Conservation (phyloP, 2,113 vertebrate species). For the Oryzias curvinotus region DNA sequence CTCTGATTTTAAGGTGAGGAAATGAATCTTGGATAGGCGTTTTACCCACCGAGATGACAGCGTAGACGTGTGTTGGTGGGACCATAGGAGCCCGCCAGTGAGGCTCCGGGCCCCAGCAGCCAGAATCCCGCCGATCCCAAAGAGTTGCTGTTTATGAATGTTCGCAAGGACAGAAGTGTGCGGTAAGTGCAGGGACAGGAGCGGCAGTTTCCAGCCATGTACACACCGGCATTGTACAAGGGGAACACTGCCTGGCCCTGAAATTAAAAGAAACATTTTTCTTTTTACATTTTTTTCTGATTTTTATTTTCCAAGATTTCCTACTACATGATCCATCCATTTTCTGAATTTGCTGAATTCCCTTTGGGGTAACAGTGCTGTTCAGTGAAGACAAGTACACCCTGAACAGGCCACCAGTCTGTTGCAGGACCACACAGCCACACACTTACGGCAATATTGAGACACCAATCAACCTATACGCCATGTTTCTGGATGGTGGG, state of each 20-base stretch:
- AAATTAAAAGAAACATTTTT: slow-evolving; percentile 1
- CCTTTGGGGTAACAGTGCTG: too few species aligned
- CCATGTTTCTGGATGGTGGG: too few species aligned
- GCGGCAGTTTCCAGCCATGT: slow-evolving; percentile 83
- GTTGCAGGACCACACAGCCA: too few species aligned
- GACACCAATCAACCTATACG: too few species aligned
- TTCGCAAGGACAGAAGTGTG: slow-evolving; percentile 81
- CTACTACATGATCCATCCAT: too few species aligned
- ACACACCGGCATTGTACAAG: slow-evolving; percentile 82
- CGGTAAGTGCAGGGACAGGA: slow-evolving; percentile 83
- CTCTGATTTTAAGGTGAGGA: not conserved
- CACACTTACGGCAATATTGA: too few species aligned
- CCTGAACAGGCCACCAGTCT: too few species aligned
- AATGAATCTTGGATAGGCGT: not conserved
- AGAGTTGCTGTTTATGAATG: slow-evolving; percentile 85
- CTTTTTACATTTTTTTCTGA: too few species aligned
- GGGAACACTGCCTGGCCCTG: slow-evolving; percentile 84
- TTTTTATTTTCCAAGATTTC: too few species aligned
- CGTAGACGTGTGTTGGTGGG: slow-evolving; percentile 85
- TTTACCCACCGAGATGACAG: slow-evolving; percentile 84
- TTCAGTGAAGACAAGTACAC: too few species aligned
- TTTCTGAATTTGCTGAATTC: too few species aligned
- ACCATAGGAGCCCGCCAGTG: slow-evolving; percentile 80
- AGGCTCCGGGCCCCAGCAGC: slow-evolving; percentile 80
- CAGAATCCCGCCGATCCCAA: slow-evolving; percentile 86